Evolutionary conservation across 2,797 vertebrate genomes (phyloP).

Genomic region (Lates japonicus): DNA sequence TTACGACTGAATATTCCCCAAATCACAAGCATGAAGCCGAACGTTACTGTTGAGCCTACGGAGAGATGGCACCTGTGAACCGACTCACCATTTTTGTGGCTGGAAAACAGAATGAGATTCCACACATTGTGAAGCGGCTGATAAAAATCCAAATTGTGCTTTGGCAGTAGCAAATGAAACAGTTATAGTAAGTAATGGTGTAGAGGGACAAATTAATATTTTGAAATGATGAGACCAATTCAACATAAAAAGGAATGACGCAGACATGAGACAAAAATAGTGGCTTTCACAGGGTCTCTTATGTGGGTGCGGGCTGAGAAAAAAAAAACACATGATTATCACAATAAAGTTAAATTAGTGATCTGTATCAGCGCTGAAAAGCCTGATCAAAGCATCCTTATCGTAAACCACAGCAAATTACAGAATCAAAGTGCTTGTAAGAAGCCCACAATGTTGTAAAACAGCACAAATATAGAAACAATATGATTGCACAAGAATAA

Average conservation of each 20-base stretch:
- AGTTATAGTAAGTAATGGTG: not conserved
- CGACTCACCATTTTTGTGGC: conserved; percentile 12
- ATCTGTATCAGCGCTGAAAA: conserved; percentile 40
- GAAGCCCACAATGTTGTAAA: conserved; percentile 1
- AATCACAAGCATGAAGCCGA: not conserved
- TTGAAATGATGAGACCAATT: not conserved
- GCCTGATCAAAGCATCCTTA: conserved; percentile 37
- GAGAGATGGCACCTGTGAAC: not conserved
- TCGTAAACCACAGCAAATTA: conserved; percentile 25
- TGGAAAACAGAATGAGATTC: conserved; percentile 29
- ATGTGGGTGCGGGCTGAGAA: not conserved
- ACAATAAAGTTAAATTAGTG: conserved; percentile 12
- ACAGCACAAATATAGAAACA: conserved; percentile 26
- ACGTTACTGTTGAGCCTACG: conserved; percentile 8
- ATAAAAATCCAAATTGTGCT: conserved; percentile 3
- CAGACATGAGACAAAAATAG: conserved; percentile 6
- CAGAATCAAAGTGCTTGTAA: conserved; percentile 6
- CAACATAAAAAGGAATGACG: conserved; percentile 6
- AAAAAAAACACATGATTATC: not conserved
- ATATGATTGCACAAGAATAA: conserved; percentile 9
- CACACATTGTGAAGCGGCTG: not conserved
- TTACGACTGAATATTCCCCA: conserved; percentile 17
- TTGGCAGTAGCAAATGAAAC: not conserved
- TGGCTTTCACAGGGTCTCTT: conserved; percentile 12
- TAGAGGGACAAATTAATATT: not conserved